Percentiles rank a stretch among this genome's conserved stretches.
phyloP scores from a whole-genome alignment of 2,888 invertebrate species.

The Rutpela maculata region DNA sequence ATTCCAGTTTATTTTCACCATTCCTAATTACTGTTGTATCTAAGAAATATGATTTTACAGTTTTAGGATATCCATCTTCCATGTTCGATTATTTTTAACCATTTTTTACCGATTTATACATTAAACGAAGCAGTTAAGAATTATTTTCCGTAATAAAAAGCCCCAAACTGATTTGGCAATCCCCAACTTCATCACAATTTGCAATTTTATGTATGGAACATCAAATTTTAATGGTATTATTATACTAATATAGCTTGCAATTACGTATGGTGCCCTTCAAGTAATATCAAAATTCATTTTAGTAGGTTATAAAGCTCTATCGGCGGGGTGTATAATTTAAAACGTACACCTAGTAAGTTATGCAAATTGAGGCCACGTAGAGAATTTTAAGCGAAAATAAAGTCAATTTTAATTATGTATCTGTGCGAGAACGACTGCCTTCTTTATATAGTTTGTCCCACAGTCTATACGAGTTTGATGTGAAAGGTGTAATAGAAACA shows the following conservation, averaged over 20 bases:
- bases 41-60: no score
- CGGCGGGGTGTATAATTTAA: constrained; percentile 55
- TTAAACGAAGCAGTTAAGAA: no score
- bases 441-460: neutral
- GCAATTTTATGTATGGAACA: constrained; percentile 24
- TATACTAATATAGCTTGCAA: constrained; percentile 40
- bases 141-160: neutral
- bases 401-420: constrained; percentile 67
- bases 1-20: no score
- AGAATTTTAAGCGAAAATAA: constrained; percentile 66
- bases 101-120: no score
- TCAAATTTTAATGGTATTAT: constrained; percentile 31
- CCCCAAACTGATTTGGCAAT: constrained; percentile 9
- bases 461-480: neutral
- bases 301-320: constrained; percentile 55
- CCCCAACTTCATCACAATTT: constrained; percentile 15
- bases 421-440: constrained; percentile 30
- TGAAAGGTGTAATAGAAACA: neutral
- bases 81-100: no score
- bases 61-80: no score
- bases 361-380: constrained; percentile 59
- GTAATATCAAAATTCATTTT: constrained; percentile 50
- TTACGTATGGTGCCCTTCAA: constrained; percentile 38
- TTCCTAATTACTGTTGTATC: no score
- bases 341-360: constrained; percentile 50